Base-by-base conservation (phyloP, 2,888 invertebrate genomes). In the Spodoptera littoralis region DNA sequence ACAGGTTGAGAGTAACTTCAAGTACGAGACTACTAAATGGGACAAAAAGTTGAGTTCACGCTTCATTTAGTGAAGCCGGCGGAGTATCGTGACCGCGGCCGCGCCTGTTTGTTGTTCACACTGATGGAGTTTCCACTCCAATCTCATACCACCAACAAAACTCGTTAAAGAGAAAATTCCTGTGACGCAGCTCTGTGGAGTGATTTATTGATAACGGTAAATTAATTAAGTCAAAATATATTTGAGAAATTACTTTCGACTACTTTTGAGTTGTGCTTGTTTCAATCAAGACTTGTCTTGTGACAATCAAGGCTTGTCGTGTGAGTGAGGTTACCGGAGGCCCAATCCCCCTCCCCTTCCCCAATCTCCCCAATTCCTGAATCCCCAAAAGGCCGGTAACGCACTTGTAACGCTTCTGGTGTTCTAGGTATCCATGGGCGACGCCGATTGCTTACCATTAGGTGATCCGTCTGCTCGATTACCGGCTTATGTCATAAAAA, bases 1-100 rank as follows among this genome's bases (percentile, higher is more conserved):
- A 70, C 80, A 77, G 78, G 63, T 80, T 62, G 47, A 49, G 61
- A 65, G 60, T 64, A 80, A 74, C 53, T 80, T 77, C 54, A 30
- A 63, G 75, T 60, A 56, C 55, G 45, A 12, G 55, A 64, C 58
- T 58, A 54, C 57, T 79, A 75, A 77, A 70, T 53, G 61, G 60
- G 51, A 60, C 70, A 69, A 73, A 66, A 77, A 80, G 64, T 73
- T 73, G 55, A 54, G 49, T 62, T 77, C 47, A 49, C 75, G 60
- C 78, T 65, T 58, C 75, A 80, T 80, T 80, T 80, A 49, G 47
- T 42, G 64, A 57, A 22, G 65, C 46, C 43, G 61, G 51, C 22
- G 61, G 50, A 63, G 51, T 24, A 54, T 30, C 58, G 54, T 58
- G 18, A 48, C 70, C 13, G 27, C 13, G 43, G 43, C 46, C 27